Evolutionary conservation across 2,888 invertebrate genomes (phyloP).

Genomic region (Agonopterix arenella): DNA sequence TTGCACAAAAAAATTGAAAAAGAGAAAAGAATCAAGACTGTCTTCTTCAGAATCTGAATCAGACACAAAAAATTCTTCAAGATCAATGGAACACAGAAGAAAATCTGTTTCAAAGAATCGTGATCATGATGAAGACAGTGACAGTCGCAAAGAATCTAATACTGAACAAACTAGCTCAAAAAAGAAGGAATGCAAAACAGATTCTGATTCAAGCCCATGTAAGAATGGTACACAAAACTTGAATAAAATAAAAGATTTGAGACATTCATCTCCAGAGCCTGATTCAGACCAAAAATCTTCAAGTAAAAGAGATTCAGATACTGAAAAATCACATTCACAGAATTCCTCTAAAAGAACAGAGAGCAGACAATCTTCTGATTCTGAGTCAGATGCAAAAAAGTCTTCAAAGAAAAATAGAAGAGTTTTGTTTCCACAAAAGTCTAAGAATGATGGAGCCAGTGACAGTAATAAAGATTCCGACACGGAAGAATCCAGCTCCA

Average conservation of each 20-base stretch:
- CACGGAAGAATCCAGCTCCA: too few species aligned
- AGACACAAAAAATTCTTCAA: not conserved
- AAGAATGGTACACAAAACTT: too few species aligned
- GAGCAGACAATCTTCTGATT: not conserved
- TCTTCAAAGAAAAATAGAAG: not conserved
- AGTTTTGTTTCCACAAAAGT: not conserved
- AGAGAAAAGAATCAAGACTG: conserved; percentile 3
- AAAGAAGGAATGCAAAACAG: too few species aligned
- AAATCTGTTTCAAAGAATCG: not conserved
- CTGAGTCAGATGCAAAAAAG: not conserved
- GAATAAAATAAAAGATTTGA: not conserved
- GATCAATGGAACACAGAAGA: not conserved
- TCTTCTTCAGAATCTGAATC: not conserved
- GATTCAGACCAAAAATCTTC: not conserved
- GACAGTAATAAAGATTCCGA: not conserved
- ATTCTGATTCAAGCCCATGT: too few species aligned
- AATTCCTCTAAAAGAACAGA: not conserved
- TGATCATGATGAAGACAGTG: not conserved
- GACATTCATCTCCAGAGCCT: not conserved
- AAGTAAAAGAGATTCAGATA: not conserved
- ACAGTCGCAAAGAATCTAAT: not conserved
- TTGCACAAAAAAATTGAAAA: not conserved
- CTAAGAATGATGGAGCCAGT: not conserved
- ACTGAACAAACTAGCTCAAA: too few species aligned
- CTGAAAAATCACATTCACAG: conserved; percentile 1